Evolutionary conservation across 2,797 vertebrate species (phyloP).

Genomic region (Carapus acus): DNA sequence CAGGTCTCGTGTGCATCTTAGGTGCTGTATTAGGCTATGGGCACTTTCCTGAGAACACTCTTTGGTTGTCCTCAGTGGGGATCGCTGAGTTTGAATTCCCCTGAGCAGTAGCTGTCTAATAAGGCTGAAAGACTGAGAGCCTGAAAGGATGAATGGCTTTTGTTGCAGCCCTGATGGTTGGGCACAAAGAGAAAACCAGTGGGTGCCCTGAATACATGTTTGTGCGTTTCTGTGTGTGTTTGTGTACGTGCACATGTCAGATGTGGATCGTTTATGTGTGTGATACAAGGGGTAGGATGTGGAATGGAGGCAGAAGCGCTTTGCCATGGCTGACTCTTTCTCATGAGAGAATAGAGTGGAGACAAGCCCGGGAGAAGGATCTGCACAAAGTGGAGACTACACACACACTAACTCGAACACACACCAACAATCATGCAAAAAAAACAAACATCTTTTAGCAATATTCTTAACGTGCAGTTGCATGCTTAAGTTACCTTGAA

Average conservation of each 20-base stretch:
- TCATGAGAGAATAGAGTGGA: slow-evolving; percentile 27
- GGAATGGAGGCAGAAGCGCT: slow-evolving; percentile 53
- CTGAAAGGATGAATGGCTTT: slow-evolving; percentile 66
- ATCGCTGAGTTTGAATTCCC: slow-evolving; percentile 54
- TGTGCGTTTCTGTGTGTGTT: slow-evolving; percentile 22
- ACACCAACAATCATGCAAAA: not conserved
- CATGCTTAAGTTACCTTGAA: no score
- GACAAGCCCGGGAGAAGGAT: slow-evolving; percentile 6
- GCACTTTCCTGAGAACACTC: slow-evolving; percentile 33
- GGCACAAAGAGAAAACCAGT: slow-evolving; percentile 57
- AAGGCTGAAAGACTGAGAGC: slow-evolving; percentile 57
- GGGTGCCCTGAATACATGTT: slow-evolving; percentile 34
- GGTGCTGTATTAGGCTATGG: slow-evolving; percentile 21
- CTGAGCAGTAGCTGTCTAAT: slow-evolving; percentile 48
- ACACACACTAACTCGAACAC: slow-evolving; percentile 22
- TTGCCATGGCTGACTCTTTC: slow-evolving; percentile 37
- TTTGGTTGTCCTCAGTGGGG: slow-evolving; percentile 38
- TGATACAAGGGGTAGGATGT: slow-evolving; percentile 51
- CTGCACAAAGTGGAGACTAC: slow-evolving; percentile 5
- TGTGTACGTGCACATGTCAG: slow-evolving; percentile 31
- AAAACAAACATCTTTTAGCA: slow-evolving; percentile 9
- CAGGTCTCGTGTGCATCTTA: slow-evolving; percentile 22
- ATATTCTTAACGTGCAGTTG: no score
- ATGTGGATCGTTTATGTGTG: slow-evolving; percentile 38
- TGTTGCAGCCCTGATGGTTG: slow-evolving; percentile 62